Conservation (phyloP, 37 sponge, comb jelly and placozoan species). For the Lycopodina hypogea region DNA sequence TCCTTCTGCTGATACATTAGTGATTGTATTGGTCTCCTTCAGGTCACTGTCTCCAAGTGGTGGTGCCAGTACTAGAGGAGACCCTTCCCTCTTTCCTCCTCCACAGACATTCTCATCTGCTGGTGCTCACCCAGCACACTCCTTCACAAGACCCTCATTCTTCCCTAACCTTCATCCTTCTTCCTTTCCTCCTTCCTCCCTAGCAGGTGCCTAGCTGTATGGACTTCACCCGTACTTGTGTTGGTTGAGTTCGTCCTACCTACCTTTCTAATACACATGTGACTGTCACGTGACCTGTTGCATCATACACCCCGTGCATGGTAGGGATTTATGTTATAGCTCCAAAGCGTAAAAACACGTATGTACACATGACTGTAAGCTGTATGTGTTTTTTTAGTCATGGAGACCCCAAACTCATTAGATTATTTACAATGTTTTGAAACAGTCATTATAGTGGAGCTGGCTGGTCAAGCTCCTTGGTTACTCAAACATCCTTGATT, state of each 20-base stretch:
- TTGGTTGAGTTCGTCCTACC: background rate
- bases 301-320: background rate
- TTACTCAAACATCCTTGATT: too few species aligned
- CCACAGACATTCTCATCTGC: background rate
- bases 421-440: too few species aligned
- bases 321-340: background rate
- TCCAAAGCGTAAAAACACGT: too few species aligned
- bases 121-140: background rate
- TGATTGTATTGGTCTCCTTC: constrained; percentile 2
- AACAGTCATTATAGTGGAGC: too few species aligned
- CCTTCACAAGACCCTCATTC: background rate
- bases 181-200: constrained; percentile 7
- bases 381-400: too few species aligned
- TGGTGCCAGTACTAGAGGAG: constrained; percentile 10
- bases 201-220: constrained; percentile 12
- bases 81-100: background rate
- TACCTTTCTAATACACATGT: background rate
- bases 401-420: too few species aligned
- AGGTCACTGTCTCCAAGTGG: background rate
- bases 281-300: background rate
- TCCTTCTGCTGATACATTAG: too few species aligned
- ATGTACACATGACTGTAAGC: too few species aligned
- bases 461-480: too few species aligned
- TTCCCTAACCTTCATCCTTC: background rate
- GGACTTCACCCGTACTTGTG: background rate